Evolutionary conservation across 2,113 vertebrate genomes (phyloP).

Genomic region (Tetrao urogallus): DNA sequence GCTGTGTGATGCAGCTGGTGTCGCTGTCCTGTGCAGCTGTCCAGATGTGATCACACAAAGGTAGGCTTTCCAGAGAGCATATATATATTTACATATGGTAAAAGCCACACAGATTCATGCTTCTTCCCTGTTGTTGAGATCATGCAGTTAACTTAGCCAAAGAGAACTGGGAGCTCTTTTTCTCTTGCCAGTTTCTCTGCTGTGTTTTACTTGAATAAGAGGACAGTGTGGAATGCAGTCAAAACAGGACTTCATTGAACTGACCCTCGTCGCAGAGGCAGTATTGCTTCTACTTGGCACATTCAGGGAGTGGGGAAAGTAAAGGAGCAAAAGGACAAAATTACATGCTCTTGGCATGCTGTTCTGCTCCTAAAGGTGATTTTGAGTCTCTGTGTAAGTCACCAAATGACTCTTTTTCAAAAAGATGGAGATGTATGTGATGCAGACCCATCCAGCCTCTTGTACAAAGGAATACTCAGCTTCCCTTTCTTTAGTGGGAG

Average conservation of each 20-base stretch:
- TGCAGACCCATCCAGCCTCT: rapidly evolving
- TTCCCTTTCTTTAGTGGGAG: not conserved
- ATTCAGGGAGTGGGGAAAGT: not conserved
- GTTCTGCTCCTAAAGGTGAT: not conserved
- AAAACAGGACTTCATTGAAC: rapidly evolving
- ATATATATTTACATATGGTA: too few species aligned
- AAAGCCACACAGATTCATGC: not conserved
- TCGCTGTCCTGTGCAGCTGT: not conserved
- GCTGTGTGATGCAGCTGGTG: not conserved
- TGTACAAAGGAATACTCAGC: not conserved
- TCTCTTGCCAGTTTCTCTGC: not conserved
- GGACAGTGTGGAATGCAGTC: not conserved
- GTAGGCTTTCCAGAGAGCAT: not conserved
- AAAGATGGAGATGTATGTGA: not conserved
- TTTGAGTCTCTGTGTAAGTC: not conserved
- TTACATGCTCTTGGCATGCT: not conserved
- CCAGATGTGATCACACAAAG: not conserved
- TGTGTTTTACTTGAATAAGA: not conserved
- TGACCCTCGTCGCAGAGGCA: not conserved
- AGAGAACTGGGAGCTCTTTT: not conserved
- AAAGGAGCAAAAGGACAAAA: not conserved
- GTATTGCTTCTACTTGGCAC: not conserved
- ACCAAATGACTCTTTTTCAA: not conserved
- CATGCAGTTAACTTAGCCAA: not conserved
- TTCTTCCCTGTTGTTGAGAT: not conserved